A percentile compares a stretch with the other conserved stretches of the same genome.
These are phyloP conservation scores for Cladopsammia gracilis DNA, from an alignment of 64 coral and sea anemone genomes.

Conservation along the genomic window DNA sequence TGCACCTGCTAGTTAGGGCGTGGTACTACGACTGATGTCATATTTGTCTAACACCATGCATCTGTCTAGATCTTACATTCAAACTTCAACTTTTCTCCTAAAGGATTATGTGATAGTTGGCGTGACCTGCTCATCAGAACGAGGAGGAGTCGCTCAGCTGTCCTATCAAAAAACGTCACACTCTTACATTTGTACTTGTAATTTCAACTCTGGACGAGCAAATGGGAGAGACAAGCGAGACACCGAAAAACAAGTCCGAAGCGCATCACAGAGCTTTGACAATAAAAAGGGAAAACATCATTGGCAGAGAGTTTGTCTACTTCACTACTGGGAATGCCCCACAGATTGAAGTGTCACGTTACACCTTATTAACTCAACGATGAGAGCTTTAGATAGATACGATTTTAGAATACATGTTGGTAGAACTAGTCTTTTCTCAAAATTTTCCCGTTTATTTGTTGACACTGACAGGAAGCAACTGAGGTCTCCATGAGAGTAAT, in stretches of 20 bases:
- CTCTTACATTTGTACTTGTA: neutral
- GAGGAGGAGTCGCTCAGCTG: neutral
- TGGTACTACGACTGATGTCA: too few relatives aligned
- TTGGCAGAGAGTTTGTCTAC: neutral
- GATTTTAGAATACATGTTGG: too few relatives aligned
- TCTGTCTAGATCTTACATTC: too few relatives aligned
- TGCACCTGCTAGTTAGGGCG: too few relatives aligned
- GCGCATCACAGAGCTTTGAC: neutral
- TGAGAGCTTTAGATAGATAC: too few relatives aligned
- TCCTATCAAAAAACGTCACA: neutral
- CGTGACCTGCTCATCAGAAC: neutral
- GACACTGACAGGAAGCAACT: too few relatives aligned
- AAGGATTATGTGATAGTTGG: neutral
- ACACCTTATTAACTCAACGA: neutral
- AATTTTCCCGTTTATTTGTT: too few relatives aligned
- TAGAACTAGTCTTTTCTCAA: too few relatives aligned
- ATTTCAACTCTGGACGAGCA: neutral
- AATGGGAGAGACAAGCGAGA: conserved; percentile 4
- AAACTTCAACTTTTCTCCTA: neutral
- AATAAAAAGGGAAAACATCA: neutral
- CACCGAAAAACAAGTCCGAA: neutral
- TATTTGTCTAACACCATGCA: too few relatives aligned
- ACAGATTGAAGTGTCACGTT: neutral
- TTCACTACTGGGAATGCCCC: neutral
- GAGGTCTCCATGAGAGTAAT: too few relatives aligned